These are phyloP conservation scores for Itoplectis maculator DNA, from an alignment of 2,888 invertebrate species.

Conservation along the genomic window DNA sequence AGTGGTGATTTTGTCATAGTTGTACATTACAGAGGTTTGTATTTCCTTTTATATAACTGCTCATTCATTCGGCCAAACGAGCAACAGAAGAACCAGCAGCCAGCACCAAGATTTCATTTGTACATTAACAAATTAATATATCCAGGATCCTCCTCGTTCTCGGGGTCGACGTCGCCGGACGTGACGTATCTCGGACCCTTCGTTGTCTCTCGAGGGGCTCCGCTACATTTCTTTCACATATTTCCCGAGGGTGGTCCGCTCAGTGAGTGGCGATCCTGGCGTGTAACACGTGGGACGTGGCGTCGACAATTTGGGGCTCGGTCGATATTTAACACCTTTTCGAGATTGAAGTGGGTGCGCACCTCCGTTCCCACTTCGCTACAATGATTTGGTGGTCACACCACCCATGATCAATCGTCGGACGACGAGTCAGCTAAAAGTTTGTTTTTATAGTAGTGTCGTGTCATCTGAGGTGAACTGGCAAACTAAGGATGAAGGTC, in stretches of 20 bases:
- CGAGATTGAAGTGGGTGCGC: background rate
- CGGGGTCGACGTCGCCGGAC: background rate
- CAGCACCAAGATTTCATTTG: background rate
- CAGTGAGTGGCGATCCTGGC: background rate
- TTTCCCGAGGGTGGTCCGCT: slow-evolving; percentile 15
- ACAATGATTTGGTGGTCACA: too few species aligned
- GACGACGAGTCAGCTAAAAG: too few species aligned
- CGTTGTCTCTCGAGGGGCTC: background rate
- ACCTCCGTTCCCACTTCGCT: background rate
- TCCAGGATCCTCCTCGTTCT: background rate
- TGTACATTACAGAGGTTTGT: background rate
- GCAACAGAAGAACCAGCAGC: background rate
- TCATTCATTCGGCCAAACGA: background rate
- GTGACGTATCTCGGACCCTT: background rate
- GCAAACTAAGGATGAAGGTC: too few species aligned
- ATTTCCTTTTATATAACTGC: background rate
- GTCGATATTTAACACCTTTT: slow-evolving; percentile 18
- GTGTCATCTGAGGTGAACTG: too few species aligned
- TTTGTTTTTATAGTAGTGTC: too few species aligned
- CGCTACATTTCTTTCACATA: slow-evolving; percentile 6
- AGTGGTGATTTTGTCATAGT: too few species aligned
- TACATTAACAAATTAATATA: slow-evolving; percentile 35
- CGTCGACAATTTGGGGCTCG: background rate
- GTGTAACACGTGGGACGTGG: background rate
- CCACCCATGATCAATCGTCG: too few species aligned